Base-by-base conservation (phyloP, 2,113 vertebrate species). In the Pomatostomus ruficeps region DNA sequence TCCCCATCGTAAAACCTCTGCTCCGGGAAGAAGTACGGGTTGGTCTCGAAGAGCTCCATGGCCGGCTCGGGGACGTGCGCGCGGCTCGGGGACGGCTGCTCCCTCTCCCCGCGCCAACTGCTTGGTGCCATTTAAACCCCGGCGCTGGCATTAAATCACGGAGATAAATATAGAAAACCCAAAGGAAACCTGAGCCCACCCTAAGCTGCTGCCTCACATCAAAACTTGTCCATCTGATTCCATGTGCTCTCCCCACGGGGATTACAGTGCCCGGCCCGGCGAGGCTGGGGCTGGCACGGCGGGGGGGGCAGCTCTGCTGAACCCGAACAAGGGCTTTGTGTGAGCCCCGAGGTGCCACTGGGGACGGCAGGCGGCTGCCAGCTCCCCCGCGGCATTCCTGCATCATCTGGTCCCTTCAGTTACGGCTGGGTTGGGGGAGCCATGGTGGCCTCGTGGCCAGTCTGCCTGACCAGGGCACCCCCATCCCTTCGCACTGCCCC, bases 201-300 rank as follows among this genome's bases (percentile, higher is more conserved):
- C 98, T 99, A 99, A 99, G 99, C 99, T 99, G 99, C 99, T 99
- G 99, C 98, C 98, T 98, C 99, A 98, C 99, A 99, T 99, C 99
- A 99, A 98, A 98, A 98, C 98, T 98, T 97, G 99, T 98, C 98
- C 98, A 97, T 98, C 98, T 99, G 98, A 98, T 98, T 98, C 98
- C 97, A 97, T 97, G 97, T 97, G 96, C 98, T 98, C 98, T 91
- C 91, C 96, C 95, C 35, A 36, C 17, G 35, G 97, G 98, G 98
- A 98, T 98, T 98, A 84, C 82, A 2, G 62, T 40, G 76, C 70
- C 91, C 23, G 7, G 86, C 4, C 61, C 23, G 74, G 78, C 52
- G 35, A 71, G 52, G 66, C 12, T 28, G 68, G 54, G 59, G 65
- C 52, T 95, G 95, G 96, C 95, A 95, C 10, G 7, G 61, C 0